phyloP scores from a whole-genome alignment of 2,113 vertebrate genomes.

The Nothocercus julius region DNA sequence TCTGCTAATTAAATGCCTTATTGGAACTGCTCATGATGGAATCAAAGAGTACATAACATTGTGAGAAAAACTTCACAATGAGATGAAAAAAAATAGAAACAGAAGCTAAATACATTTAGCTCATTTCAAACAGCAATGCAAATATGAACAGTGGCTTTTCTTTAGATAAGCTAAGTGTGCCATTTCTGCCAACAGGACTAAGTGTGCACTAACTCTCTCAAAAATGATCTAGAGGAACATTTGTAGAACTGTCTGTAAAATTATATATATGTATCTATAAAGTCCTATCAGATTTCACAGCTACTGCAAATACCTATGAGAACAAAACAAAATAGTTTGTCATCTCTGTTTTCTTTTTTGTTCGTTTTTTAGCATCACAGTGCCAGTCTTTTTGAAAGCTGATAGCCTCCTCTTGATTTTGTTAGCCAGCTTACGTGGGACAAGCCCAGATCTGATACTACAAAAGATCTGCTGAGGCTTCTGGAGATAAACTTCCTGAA shows the following conservation, averaged over 20 bases:
- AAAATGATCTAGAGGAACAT: background rate
- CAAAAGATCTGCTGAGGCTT: background rate
- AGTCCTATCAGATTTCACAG: background rate
- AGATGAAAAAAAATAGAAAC: background rate
- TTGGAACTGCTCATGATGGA: background rate
- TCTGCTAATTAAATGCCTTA: background rate
- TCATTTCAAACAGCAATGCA: background rate
- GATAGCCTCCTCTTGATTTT: background rate
- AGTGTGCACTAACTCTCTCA: background rate
- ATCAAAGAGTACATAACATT: background rate
- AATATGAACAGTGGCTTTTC: background rate
- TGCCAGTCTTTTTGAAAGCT: background rate
- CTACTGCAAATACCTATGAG: background rate
- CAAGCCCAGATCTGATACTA: background rate
- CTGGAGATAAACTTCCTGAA: rapidly evolving
- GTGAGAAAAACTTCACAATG: background rate
- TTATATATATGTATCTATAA: background rate
- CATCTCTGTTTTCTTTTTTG: background rate
- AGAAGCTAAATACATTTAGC: background rate
- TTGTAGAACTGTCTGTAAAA: background rate
- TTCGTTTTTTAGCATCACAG: background rate
- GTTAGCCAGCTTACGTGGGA: background rate
- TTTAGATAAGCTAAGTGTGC: background rate
- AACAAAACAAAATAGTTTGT: background rate
- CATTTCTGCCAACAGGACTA: background rate